These are phyloP conservation scores for Philantomba maxwellii DNA, from an alignment of 2,113 vertebrate genomes.

Conservation along the genomic window DNA sequence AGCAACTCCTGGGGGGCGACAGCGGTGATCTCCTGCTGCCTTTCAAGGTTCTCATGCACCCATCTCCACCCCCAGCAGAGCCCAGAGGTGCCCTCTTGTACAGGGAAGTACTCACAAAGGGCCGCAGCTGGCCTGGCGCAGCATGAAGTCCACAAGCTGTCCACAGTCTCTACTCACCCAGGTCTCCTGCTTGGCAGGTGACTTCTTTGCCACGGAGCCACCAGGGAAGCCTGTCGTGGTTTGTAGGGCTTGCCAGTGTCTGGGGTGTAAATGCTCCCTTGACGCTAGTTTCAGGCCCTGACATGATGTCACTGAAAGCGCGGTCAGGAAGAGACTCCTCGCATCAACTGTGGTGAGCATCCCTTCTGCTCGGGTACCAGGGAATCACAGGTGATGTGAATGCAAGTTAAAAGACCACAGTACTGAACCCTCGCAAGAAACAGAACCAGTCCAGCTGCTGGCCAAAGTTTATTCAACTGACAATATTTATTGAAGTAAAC, in stretches of 20 bases:
- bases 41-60: neutral
- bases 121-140: too few relatives aligned
- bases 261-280: neutral
- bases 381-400: rapidly evolving
- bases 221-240: neutral
- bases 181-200: neutral
- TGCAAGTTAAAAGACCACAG: neutral
- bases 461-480: neutral
- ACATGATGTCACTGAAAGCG: neutral
- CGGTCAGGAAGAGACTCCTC: neutral
- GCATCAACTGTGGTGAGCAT: rapidly evolving
- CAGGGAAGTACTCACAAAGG: neutral
- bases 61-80: neutral
- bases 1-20: rapidly evolving
- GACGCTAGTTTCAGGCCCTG: neutral
- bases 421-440: neutral
- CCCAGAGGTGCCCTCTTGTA: neutral
- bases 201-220: neutral
- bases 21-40: rapidly evolving
- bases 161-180: too few relatives aligned
- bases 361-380: rapidly evolving
- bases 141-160: neutral
- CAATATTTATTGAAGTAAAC: neutral
- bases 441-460: neutral
- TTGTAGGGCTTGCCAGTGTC: neutral